Conservation (phyloP, 1,140 invertebrate species). For the Battus philenor region DNA sequence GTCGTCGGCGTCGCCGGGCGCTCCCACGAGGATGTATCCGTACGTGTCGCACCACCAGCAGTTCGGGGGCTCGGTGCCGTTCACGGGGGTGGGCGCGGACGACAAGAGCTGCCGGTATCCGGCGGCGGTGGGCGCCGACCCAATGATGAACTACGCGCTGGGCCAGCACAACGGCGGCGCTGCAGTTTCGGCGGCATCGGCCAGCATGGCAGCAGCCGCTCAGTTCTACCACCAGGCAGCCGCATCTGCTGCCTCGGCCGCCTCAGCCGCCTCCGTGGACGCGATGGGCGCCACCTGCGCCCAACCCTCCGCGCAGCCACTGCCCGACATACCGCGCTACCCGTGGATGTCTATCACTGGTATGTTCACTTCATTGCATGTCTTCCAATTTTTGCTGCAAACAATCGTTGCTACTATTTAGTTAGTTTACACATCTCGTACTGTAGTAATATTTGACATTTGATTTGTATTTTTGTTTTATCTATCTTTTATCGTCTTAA, state of each 20-base stretch:
- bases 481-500: too few relatives aligned
- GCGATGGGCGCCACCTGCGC: conserved; percentile 74
- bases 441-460: too few relatives aligned
- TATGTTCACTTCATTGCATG: conserved; percentile 77
- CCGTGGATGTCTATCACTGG: conserved; percentile 99
- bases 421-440: too few relatives aligned
- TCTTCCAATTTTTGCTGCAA: conserved; percentile 30
- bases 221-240: conserved; percentile 93
- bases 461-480: too few relatives aligned
- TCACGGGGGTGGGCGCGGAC: conserved; percentile 76
- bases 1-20: conserved; percentile 70
- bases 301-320: conserved; percentile 81
- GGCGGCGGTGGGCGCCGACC: conserved; percentile 81
- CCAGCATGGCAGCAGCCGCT: conserved; percentile 87
- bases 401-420: too few relatives aligned
- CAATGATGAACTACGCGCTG: conserved; percentile 88
- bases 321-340: conserved; percentile 92
- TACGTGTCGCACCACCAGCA: conserved; percentile 80
- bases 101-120: conserved; percentile 88
- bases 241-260: conserved; percentile 76
- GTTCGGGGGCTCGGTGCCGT: conserved; percentile 74
- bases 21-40: conserved; percentile 81
- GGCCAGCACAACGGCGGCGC: conserved; percentile 86
- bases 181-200: conserved; percentile 82
- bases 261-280: conserved; percentile 74